Evolutionary conservation across 1,140 invertebrate species (phyloP), one percentile per base, ranked within the genome.

Genomic region (Helicoverpa armigera): DNA sequence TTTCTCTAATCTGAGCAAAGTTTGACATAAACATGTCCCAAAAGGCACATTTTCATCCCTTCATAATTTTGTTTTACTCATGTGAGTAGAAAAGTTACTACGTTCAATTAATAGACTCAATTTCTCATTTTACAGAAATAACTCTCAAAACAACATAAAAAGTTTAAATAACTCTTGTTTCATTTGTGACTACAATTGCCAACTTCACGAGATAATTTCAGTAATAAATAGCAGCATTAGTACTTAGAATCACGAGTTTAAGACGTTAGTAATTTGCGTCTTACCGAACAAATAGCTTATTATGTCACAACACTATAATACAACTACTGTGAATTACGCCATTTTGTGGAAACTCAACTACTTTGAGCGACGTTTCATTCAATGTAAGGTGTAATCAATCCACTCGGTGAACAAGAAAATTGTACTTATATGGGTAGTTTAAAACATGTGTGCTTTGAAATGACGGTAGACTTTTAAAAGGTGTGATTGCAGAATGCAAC

Each of bases 311-410:
- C 31, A 31, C 63, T 16, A 48, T 48, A 35, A 65, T 14, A 35
- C 23, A 65, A 43, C 61, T 65, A n/a, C 43, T 35, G 12, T 5
- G 9, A 67, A 43, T 43, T 5, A 9, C 35, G 14, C 35, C 16
- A 67, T 67, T 67, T 16, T 43, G 63, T 16, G 35, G 56, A 23
- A 67, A 65, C 61, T 65, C 14, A n/a, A 43, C 61, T n/a, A 48
- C 35, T 65, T 58, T 58, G 56, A 18, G 18, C 10, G 31, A 56
- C 54, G 35, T 43, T 56, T 75, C 10, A 60, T 16, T 31, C 43
- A n/a, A 10, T 11, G 31, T 48, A 12, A 3, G 11, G 11, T 35
- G 10, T 43, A 75, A 60, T 43, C 53, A 58, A 75, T 56, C 31
- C 56, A 75, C 10, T 60, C 35, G 13, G 29, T 58, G 51, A 56